Base-by-base conservation (phyloP, 2,888 invertebrate species). In the Athalia circularis region DNA sequence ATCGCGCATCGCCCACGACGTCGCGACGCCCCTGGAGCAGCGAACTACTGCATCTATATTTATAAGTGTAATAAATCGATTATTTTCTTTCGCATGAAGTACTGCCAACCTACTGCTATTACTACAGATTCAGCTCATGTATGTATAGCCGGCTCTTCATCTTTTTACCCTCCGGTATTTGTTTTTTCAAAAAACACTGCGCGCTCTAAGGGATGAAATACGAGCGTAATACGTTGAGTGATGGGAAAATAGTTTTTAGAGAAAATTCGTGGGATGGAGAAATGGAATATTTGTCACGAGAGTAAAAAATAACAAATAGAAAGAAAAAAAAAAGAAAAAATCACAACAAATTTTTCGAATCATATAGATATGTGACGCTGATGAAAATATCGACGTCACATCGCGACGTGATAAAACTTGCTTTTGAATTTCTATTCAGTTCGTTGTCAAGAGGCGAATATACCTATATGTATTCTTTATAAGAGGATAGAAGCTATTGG, bases 21-120 rank as follows among this genome's bases (percentile, higher is more conserved):
- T 7, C 4, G 7, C 72, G 52, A 59, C 68, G 59, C 59, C 72
- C 72, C 47, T 59, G 29, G 29, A 29, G 29, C 29, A 57, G 72
- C 47, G 13, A 72, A 57, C 29, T 29, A n/a, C 59, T 72, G 50
- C 61, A 75, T 62, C 52, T 75, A 75, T 75, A 75, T 75, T 75
- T 75, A 75, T 75, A 64, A 50, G 62, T 62, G 75, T 15, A 75
- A 80, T 81, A 81, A 82, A 82, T 82, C 82, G 82, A 82, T 82
- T 79, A 75, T 78, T 64, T 79, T 81, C 70, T 75, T 75, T 64
- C 43, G 50, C 2, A 29, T 29, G 5, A 75, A 64, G 62, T 52
- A 50, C 62, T 43, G 57, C 57, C 29, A 11, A 4, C 11, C 54
- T 54, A n/a, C 54, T 68, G 54, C 29, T 29, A 13, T 57, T 45